Evolutionary conservation across 1,140 invertebrate genomes (phyloP).

Genomic region (Drosophila melanica): DNA sequence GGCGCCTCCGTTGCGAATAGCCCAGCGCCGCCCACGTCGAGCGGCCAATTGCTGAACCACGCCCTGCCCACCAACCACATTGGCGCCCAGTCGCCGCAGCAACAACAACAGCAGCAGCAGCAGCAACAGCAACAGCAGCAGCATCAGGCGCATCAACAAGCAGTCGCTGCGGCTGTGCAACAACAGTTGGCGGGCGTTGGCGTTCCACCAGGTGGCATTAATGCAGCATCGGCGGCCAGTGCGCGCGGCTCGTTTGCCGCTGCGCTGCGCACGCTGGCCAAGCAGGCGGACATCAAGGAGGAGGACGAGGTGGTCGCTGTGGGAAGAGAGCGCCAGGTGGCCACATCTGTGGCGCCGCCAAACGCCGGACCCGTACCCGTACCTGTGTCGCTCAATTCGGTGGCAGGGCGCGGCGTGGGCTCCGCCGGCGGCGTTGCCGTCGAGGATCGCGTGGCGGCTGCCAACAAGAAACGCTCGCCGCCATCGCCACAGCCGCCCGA

Average conservation of each 20-base stretch:
- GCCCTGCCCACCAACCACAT: conserved; percentile 75
- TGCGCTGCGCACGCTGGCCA: conserved; percentile 91
- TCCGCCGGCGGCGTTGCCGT: conserved; percentile 31
- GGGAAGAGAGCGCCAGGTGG: conserved; percentile 54
- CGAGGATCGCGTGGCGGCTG: conserved; percentile 61
- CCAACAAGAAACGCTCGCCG: conserved; percentile 73
- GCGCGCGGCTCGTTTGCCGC: conserved; percentile 88
- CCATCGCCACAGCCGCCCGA: conserved; percentile 81
- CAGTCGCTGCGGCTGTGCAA: conserved; percentile 78
- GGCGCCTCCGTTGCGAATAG: conserved; percentile 48
- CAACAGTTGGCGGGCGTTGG: conserved; percentile 77
- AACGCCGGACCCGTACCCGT: conserved; percentile 11
- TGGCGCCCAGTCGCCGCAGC: conserved; percentile 71
- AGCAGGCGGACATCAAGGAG: conserved; percentile 88
- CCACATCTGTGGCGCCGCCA: conserved; percentile 45
- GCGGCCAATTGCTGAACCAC: conserved; percentile 61
- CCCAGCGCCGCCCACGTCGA: conserved; percentile 39
- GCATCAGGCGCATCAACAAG: conserved; percentile 78
- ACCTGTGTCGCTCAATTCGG: conserved; percentile 58
- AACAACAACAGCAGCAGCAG: conserved; percentile 52
- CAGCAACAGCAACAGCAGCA: conserved; percentile 65
- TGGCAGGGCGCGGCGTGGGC: conserved; percentile 43
- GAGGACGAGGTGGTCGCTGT: conserved; percentile 66
- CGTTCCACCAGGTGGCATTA: conserved; percentile 85
- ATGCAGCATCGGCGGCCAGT: conserved; percentile 84